Evolutionary conservation across 2,113 vertebrate genomes (phyloP).

Genomic region (Carassius auratus): DNA sequence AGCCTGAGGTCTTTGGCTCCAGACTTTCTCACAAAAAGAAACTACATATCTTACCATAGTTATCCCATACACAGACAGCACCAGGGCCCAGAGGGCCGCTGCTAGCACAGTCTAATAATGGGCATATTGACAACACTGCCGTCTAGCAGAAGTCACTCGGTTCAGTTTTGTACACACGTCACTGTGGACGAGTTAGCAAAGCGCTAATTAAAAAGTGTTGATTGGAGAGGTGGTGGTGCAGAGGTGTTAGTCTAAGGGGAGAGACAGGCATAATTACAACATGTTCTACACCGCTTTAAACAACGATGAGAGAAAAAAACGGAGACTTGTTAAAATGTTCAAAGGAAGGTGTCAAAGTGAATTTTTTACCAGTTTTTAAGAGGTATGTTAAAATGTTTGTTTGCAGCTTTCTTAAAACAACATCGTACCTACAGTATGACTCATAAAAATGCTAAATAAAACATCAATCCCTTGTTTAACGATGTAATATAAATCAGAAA

Average conservation of each 20-base stretch:
- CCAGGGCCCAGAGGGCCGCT: constrained; percentile 13
- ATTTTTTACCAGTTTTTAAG: not conserved
- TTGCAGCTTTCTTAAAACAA: too few relatives aligned
- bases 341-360: not conserved
- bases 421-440: not conserved
- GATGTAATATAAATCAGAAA: not conserved
- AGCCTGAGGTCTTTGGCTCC: not conserved
- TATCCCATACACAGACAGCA: not conserved
- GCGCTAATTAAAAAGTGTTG: constrained; percentile 57
- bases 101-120: constrained; percentile 32
- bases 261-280: constrained; percentile 43
- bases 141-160: constrained; percentile 29
- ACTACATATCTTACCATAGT: not conserved
- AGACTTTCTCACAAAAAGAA: not conserved
- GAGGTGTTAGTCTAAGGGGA: constrained; percentile 49
- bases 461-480: not conserved
- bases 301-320: not conserved
- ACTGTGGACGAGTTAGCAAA: constrained; percentile 34
- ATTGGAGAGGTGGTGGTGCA: constrained; percentile 41
- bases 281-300: constrained; percentile 43
- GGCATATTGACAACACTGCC: constrained; percentile 13
- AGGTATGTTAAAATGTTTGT: not conserved
- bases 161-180: constrained; percentile 20
- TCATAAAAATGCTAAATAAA: not conserved
- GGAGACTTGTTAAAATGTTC: constrained; percentile 17